These are phyloP conservation scores for Suncus etruscus DNA, from an alignment of 2,113 vertebrate genomes.

Conservation along the genomic window DNA sequence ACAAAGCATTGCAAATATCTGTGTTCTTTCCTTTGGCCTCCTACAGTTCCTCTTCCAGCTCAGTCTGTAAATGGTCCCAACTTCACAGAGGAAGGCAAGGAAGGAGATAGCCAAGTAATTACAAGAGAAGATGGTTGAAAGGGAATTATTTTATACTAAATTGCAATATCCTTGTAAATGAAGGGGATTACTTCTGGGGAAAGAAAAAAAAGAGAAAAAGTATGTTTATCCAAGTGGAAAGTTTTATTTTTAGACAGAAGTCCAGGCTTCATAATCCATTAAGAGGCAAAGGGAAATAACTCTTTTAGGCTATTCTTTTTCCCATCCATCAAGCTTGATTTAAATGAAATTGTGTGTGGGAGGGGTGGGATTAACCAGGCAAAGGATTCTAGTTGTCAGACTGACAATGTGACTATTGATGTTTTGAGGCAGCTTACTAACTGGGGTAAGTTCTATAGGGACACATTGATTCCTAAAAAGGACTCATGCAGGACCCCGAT, in stretches of 20 bases:
- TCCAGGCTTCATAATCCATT: slow-evolving; percentile 74
- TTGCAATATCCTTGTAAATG: slow-evolving; percentile 77
- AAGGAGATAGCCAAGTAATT: slow-evolving; percentile 73
- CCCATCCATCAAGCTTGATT: slow-evolving; percentile 72
- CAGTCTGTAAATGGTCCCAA: slow-evolving; percentile 35
- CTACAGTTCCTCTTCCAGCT: background rate
- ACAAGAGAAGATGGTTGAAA: slow-evolving; percentile 56
- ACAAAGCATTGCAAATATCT: background rate
- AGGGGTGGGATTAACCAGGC: slow-evolving; percentile 54
- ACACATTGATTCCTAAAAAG: background rate
- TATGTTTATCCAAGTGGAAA: slow-evolving; percentile 82
- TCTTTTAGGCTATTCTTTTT: slow-evolving; percentile 72
- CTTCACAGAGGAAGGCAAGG: slow-evolving; percentile 46
- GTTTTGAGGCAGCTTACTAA: background rate
- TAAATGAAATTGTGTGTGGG: slow-evolving; percentile 54
- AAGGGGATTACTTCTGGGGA: slow-evolving; percentile 73
- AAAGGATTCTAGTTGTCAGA: slow-evolving; percentile 68
- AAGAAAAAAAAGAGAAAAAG: slow-evolving; percentile 46
- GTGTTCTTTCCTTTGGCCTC: background rate
- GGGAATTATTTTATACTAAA: slow-evolving; percentile 74
- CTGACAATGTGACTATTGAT: background rate
- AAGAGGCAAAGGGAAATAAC: slow-evolving; percentile 70
- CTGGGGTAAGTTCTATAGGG: background rate
- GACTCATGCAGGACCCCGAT: background rate
- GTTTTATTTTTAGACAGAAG: slow-evolving; percentile 79